Evolutionary conservation across 2,113 vertebrate species (phyloP), one percentile per base, ranked within the genome.

Genomic region (Hiodon tergisus): DNA sequence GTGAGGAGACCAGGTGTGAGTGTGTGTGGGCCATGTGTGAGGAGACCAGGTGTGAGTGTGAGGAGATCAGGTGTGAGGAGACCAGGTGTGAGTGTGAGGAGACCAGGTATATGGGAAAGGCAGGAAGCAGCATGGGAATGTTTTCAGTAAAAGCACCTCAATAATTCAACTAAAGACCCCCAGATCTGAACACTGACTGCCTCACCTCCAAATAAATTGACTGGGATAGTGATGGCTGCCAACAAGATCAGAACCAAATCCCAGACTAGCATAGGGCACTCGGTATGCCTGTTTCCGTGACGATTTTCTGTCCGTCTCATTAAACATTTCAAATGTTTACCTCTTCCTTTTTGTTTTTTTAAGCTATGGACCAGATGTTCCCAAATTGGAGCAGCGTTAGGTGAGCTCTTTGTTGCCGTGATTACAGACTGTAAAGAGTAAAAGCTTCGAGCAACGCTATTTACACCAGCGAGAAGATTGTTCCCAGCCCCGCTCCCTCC

Each of bases 401-500:
- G 53, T 72, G 69, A 14, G 10, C 31, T 14, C 73, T 58, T 75
- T 57, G 50, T 65, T 65, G 63, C 76, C 59, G 54, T 77, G 54
- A 72, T 77, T 77, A 77, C 52, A 72, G 52, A 73, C 81, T 84
- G 83, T 69, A 55, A 67, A 31, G 11, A 17, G 61, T 73, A 67
- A 63, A 70, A 16, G 59, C 59, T 51, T 13, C 51, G 6, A 8
- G 53, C 54, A 66, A 5, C 11, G 47, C 57, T 59, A 62, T 79
- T 73, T 67, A 48, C 62, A 72, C 51, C 10, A 57, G 67, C 48
- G 81, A 90, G 87, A 89, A 87, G 85, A 82, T 78, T 69, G 79
- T 87, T 89, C 86, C 87, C 70, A 76, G 74, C 51, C 57, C 81
- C 84, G 89, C 82, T 71, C 9, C 73, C 78, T 0, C 78, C 82